These are phyloP conservation scores for Bradypus variegatus DNA, from an alignment of 2,797 vertebrate genomes.

Conservation along the genomic window DNA sequence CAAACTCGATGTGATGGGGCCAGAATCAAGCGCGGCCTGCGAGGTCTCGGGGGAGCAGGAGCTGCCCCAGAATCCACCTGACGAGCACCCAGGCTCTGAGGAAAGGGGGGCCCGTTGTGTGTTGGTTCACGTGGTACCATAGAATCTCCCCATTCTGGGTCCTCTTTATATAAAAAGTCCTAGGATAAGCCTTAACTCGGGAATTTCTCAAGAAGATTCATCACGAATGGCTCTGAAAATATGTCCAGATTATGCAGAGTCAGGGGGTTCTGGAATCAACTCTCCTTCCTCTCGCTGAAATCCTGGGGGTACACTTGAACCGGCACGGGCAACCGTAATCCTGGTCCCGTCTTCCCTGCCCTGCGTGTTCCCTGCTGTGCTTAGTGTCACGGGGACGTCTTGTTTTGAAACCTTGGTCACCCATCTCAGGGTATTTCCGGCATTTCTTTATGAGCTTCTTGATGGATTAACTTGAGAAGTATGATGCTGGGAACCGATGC, in stretches of 20 bases:
- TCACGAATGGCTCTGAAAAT: neutral
- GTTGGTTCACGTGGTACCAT: neutral
- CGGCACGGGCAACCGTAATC: no score
- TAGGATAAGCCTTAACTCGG: neutral
- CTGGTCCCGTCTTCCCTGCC: neutral
- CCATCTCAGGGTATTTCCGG: no score
- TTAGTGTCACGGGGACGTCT: no score
- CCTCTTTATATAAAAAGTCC: neutral
- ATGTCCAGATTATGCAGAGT: neutral
- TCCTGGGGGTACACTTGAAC: no score
- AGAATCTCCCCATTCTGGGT: neutral
- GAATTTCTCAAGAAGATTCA: neutral
- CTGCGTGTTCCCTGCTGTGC: neutral
- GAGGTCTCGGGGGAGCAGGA: neutral
- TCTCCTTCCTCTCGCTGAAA: neutral
- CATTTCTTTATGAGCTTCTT: neutral
- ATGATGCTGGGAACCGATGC: neutral
- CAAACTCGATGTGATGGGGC: neutral
- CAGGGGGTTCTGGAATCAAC: neutral
- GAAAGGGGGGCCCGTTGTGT: neutral
- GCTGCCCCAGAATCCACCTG: no score
- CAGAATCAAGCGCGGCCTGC: neutral
- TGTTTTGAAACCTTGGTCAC: no score
- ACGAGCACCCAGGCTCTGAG: neutral
- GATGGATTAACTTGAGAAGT: neutral